Conservation (phyloP, 2,797 vertebrate species). For the Salarias fasciatus region DNA sequence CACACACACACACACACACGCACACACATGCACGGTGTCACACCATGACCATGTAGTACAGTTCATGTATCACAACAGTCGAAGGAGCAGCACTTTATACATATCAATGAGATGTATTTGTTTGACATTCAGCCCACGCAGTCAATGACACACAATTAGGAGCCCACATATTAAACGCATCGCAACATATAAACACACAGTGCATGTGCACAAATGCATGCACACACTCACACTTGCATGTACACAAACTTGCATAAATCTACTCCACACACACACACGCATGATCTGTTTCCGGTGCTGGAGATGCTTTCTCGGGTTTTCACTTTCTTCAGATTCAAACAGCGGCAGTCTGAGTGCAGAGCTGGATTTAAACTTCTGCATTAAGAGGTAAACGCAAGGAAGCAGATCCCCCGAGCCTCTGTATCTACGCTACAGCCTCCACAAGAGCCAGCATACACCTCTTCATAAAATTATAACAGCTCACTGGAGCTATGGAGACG, state of each 20-base stretch:
- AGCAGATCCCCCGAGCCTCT: constrained; percentile 20
- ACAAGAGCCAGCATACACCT: constrained; percentile 1
- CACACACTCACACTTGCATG: background rate
- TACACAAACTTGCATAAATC: constrained; percentile 16
- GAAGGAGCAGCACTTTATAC: constrained; percentile 61
- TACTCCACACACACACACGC: constrained; percentile 4
- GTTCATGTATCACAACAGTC: constrained; percentile 60
- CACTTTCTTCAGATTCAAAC: constrained; percentile 30
- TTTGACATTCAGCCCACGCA: constrained; percentile 70
- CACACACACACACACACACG: constrained; percentile 17
- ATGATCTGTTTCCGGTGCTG: constrained; percentile 22
- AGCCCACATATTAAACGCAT: too few species aligned
- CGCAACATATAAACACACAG: constrained; percentile 47
- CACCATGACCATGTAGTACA: constrained; percentile 51
- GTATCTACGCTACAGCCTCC: background rate
- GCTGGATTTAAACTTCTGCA: constrained; percentile 15
- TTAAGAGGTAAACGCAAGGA: constrained; percentile 14
- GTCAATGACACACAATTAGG: constrained; percentile 45
- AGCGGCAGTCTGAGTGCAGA: constrained; percentile 12
- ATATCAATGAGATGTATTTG: constrained; percentile 67
- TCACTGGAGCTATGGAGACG: background rate
- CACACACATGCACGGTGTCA: constrained; percentile 7
- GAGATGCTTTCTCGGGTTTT: constrained; percentile 36
- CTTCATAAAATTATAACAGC: constrained; percentile 5
- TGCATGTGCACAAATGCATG: constrained; percentile 7